These are phyloP conservation scores for Perognathus longimembris DNA, from an alignment of 2,113 vertebrate genomes.

Conservation along the genomic window DNA sequence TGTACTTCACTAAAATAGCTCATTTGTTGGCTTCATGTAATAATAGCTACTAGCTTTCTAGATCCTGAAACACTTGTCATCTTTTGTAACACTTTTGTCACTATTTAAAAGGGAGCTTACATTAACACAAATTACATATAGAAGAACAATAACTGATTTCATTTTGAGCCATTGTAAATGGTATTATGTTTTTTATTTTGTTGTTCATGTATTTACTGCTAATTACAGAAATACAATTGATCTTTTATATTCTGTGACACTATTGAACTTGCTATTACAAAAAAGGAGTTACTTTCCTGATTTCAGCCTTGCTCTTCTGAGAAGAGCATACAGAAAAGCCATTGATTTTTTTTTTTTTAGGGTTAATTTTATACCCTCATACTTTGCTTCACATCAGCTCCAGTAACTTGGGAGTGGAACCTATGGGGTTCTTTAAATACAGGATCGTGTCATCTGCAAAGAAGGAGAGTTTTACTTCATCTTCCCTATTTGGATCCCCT, in stretches of 20 bases:
- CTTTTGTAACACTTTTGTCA: neutral
- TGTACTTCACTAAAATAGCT: neutral
- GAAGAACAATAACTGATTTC: neutral
- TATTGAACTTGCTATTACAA: neutral
- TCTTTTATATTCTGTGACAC: neutral
- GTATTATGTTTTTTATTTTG: neutral
- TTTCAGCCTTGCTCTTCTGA: too few species aligned
- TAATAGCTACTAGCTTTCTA: neutral
- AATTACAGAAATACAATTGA: neutral
- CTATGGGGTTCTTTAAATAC: too few species aligned
- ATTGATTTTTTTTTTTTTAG: too few species aligned
- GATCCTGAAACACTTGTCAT: neutral
- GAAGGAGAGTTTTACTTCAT: too few species aligned
- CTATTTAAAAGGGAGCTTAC: neutral
- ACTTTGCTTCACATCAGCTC: too few species aligned
- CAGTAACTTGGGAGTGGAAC: too few species aligned
- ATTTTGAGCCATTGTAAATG: neutral
- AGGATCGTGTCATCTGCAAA: too few species aligned
- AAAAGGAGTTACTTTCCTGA: too few species aligned
- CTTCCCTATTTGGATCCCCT: too few species aligned
- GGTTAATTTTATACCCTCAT: too few species aligned
- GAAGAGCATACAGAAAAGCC: too few species aligned
- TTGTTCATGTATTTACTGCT: neutral
- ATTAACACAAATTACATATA: neutral
- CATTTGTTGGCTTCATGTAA: neutral